Conservation (phyloP, 2,113 vertebrate species). For the Eidolon helvum region DNA sequence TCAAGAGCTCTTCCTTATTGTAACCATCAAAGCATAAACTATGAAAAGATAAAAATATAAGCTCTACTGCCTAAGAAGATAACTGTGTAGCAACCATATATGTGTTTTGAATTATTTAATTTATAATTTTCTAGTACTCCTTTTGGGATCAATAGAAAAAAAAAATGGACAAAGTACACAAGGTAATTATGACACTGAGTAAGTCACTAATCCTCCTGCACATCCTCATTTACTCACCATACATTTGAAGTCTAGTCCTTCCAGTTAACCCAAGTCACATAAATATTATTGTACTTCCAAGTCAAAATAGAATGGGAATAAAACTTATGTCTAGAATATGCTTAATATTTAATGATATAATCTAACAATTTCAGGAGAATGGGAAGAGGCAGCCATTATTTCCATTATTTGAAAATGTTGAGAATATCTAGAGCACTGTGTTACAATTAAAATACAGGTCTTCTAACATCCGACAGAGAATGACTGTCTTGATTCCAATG, state of each 20-base stretch:
- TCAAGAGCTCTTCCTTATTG: neutral
- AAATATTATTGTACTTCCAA: neutral
- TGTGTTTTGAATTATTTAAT: neutral
- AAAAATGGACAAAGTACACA: neutral
- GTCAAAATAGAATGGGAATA: neutral
- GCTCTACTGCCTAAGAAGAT: neutral
- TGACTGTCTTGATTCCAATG: neutral
- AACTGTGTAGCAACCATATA: neutral
- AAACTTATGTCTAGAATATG: neutral
- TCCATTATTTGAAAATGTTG: neutral
- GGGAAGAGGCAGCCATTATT: neutral
- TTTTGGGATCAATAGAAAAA: neutral
- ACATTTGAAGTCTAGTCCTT: neutral
- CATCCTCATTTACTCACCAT: neutral
- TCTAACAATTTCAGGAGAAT: neutral
- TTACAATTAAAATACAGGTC: neutral
- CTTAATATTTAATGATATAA: neutral
- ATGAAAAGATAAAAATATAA: conserved; percentile 15
- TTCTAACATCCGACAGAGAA: neutral
- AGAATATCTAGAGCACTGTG: neutral
- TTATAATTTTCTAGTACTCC: neutral
- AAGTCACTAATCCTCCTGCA: neutral
- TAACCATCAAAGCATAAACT: neutral
- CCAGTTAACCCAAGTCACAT: neutral
- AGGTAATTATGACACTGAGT: neutral